Conservation (phyloP, 2,113 vertebrate species). For the Sminthopsis crassicaudata region DNA sequence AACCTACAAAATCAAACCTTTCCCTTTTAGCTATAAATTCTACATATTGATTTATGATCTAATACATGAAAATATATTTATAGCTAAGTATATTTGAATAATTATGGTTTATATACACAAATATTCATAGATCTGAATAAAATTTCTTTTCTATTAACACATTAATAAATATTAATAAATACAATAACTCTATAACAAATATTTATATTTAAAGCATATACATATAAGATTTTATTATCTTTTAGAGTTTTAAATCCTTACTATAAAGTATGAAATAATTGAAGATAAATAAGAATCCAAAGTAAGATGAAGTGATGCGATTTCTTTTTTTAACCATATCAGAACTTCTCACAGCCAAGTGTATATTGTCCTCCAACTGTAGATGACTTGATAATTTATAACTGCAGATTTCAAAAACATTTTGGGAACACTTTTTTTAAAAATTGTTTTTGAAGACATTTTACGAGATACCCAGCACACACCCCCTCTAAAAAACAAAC, state of each 20-base stretch:
- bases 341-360: slow-evolving; percentile 11
- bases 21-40: slow-evolving; percentile 11
- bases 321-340: slow-evolving; percentile 17
- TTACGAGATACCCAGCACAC: background rate
- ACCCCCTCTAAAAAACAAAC: background rate
- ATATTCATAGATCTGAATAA: background rate
- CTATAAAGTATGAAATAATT: slow-evolving; percentile 7
- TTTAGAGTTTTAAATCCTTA: slow-evolving; percentile 8
- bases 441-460: slow-evolving; percentile 40
- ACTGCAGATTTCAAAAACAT: background rate
- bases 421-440: background rate
- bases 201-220: background rate
- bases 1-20: slow-evolving; percentile 40
- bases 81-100: background rate
- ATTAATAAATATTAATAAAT: too few relatives aligned
- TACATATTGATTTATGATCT: slow-evolving; percentile 31
- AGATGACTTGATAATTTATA: slow-evolving; percentile 12
- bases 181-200: background rate
- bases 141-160: too few relatives aligned
- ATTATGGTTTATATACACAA: background rate
- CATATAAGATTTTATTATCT: slow-evolving; percentile 15
- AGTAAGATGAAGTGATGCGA: background rate
- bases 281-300: background rate
- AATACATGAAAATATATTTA: background rate
- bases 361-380: background rate